Base-by-base conservation (phyloP, 2,888 invertebrate genomes). In the Pammene aurita region DNA sequence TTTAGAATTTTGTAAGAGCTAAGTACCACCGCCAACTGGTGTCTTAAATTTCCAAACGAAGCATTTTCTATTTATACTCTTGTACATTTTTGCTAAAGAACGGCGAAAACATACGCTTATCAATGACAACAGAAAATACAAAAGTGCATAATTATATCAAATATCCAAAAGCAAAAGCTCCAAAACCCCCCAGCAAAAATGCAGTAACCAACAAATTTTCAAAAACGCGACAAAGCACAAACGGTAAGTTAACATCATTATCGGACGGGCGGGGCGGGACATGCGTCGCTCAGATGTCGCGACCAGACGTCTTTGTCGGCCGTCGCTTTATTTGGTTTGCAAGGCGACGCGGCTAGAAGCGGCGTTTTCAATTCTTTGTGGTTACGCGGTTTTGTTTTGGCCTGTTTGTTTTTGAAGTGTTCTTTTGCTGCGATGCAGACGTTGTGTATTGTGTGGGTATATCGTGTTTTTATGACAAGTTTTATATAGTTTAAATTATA, bases 241-340 rank as follows among this genome's bases (percentile, higher is more conserved):
- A 87, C 88, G 86, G 86, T 85, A 88, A 90, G 90, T 90, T 90
- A 90, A 91, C 90, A 91, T 90, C 90, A 91, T 91, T 91, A 91
- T 90, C 89, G 72, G 76, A 76, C 73, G 72, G 80, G 73, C 71
- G 72, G 71, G 67, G 70, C 84, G 87, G 84, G 90, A 89, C 91
- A 89, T 88, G 88, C 89, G 90, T 90, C 91, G 89, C 91, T 91
- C 91, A 91, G 87, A 89, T 89, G 92, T 92, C 92, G 87, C 87
- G 83, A 84, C 78, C 91, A 92, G 91, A 91, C 90, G 91, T 92
- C 92, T 92, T 91, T 91, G 91, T 91, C 89, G 87, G 83, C 85
- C 89, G 86, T 79, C 87, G 90, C 87, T 90, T 90, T 91, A 90
- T 92, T 91, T 89, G 88, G 86, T 86, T 85, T 75, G 75, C 78